Evolutionary conservation across 2,113 vertebrate species (phyloP), one percentile per base, ranked within the genome.

Genomic region (Siphamia tubifer): DNA sequence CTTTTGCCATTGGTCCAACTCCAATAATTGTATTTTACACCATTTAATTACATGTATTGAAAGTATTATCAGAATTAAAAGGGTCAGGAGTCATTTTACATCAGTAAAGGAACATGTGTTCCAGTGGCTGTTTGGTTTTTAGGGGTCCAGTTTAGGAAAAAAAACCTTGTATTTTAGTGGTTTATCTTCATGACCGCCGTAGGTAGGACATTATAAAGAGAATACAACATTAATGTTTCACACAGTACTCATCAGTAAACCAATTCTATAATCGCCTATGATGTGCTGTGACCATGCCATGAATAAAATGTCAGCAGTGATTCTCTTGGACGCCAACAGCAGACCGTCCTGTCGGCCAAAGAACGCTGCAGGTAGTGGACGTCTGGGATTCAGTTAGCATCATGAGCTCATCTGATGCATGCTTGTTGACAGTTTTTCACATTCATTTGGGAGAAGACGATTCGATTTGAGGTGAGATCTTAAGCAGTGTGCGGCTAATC

Each of bases 161-260:
- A n/a, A n/a, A n/a, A n/a, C n/a, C n/a, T n/a, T n/a, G n/a, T n/a
- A n/a, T n/a, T 2, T 4, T 8, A 42, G 27, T 19, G 38, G 31
- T 58, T 66, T 51, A 71, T 77, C 54, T 68, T 52, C 11, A 38
- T 65, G 48, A 39, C 28, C 65, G 8, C 32, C 16, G 52, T 36
- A 35, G 30, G 24, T 62, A 15, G 25, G 11, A 25, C 57, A 49
- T 58, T 25, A 61, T 34, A 64, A 63, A 31, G n/a, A 45, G 15
- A n/a, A 9, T n/a, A 9, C 16, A 32, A 30, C 25, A 35, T 71
- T 42, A 56, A 68, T 21, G 52, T 16, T 20, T 52, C 8, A 79
- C 78, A 36, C 45, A 86, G 82, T 68, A 74, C 81, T 83, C 49
- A 77, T 62, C 19, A 40, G 47, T 61, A 30, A 78, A 68, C 76